Percentiles rank a stretch among this genome's conserved stretches.
Conservation (phyloP, 35 echinoderm and acorn worm species). For the Strongylocentrotus purpuratus region DNA sequence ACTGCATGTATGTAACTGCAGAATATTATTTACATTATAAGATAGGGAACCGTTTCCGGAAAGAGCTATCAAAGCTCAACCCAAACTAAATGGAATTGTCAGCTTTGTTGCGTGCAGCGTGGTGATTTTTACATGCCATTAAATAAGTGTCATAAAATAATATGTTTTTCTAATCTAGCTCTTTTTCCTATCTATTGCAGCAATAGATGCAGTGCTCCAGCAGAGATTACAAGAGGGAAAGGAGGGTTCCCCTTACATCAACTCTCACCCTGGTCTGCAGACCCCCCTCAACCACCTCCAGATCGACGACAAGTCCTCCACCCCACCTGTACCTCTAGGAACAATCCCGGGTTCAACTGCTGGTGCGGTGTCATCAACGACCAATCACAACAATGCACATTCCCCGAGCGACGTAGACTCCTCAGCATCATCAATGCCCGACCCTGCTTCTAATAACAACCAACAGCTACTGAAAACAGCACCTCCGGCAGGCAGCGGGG, state of each 20-base stretch:
- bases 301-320: not conserved
- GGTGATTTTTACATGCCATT: no score
- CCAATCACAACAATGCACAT: constrained; percentile 60
- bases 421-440: constrained; percentile 29
- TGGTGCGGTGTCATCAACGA: constrained; percentile 27
- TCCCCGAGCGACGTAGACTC: constrained; percentile 37
- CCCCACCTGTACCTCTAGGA: not conserved
- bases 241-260: constrained; percentile 39
- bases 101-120: no score
- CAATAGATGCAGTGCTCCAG: constrained; percentile 43
- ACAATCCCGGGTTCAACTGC: not conserved
- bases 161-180: not conserved
- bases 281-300: constrained; percentile 37
- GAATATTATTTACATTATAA: no score
- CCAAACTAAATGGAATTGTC: no score
- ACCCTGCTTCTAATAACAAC: constrained; percentile 49
- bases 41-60: no score
- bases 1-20: no score
- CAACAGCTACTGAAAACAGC: constrained; percentile 71
- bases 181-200: not conserved
- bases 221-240: constrained; percentile 20
- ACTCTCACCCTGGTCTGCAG: constrained; percentile 47
- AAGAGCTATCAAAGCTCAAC: no score
- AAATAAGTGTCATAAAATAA: not conserved
- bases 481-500: not conserved